Conservation (phyloP, 2,797 vertebrate species). For the Macroramphosus scolopax region DNA sequence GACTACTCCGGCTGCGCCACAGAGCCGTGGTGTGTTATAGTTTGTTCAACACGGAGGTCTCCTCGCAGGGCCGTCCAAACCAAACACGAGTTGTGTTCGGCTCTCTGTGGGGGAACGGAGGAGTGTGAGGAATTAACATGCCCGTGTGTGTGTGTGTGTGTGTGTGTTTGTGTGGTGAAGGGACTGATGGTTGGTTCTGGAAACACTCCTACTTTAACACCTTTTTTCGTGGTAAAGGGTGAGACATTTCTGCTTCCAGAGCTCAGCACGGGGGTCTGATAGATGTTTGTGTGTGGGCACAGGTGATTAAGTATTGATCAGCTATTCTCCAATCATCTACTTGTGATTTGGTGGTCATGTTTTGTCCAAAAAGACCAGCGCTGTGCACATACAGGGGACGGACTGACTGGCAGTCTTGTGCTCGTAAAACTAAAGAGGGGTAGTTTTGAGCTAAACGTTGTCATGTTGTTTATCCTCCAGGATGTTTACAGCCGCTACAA, state of each 20-base stretch:
- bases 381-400: slow-evolving; percentile 6
- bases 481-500: slow-evolving; percentile 44
- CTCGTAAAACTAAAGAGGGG: slow-evolving; percentile 39
- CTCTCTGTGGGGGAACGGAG: slow-evolving; percentile 57
- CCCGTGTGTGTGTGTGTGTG: slow-evolving; percentile 29
- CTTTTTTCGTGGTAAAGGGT: slow-evolving; percentile 54
- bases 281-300: slow-evolving; percentile 37
- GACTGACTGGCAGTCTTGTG: slow-evolving; percentile 28
- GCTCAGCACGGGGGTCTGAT: slow-evolving; percentile 41
- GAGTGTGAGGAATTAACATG: slow-evolving; percentile 60
- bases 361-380: slow-evolving; percentile 34
- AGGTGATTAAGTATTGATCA: slow-evolving; percentile 28
- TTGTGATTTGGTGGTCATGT: slow-evolving; percentile 15
- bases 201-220: slow-evolving; percentile 72
- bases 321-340: slow-evolving; percentile 10
- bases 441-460: slow-evolving; percentile 33
- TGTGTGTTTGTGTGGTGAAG: slow-evolving; percentile 57
- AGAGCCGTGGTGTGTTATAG: slow-evolving; percentile 50
- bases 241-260: slow-evolving; percentile 42
- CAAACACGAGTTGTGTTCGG: slow-evolving; percentile 66
- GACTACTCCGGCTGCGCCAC: slow-evolving; percentile 41
- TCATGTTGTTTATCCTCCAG: slow-evolving; percentile 25
- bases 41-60: slow-evolving; percentile 72
- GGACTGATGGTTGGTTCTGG: slow-evolving; percentile 63
- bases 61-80: slow-evolving; percentile 62